Conservation (phyloP, 2,888 invertebrate genomes). For the Eupithecia dodoneata region DNA sequence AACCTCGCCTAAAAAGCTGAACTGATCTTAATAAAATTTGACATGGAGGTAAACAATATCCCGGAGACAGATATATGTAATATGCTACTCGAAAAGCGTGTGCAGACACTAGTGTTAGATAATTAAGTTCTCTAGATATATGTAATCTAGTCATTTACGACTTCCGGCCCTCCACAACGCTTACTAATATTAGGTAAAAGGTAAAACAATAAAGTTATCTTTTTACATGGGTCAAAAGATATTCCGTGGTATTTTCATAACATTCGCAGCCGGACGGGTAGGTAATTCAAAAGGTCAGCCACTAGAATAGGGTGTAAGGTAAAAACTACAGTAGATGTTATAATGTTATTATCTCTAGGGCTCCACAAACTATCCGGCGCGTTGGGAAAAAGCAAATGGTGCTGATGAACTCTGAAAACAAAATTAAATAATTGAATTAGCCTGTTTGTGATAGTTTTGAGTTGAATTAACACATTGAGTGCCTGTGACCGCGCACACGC, state of each 20-base stretch:
- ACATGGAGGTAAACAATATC: no score
- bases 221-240: slow-evolving; percentile 17
- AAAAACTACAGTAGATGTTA: slow-evolving; percentile 17
- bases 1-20: no score
- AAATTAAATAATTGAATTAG: slow-evolving; percentile 48
- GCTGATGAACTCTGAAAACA: not conserved
- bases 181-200: slow-evolving; percentile 7
- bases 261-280: slow-evolving; percentile 11
- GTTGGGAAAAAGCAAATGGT: slow-evolving; percentile 58
- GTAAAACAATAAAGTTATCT: slow-evolving; percentile 7
- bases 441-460: slow-evolving; percentile 48
- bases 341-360: slow-evolving; percentile 40
- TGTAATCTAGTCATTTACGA: not conserved
- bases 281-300: slow-evolving; percentile 12
- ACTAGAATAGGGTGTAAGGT: slow-evolving; percentile 17
- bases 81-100: no score
- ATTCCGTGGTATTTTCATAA: slow-evolving; percentile 17
- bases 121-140: not conserved
- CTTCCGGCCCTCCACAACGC: not conserved
- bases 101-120: not conserved
- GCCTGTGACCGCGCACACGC: no score
- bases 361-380: slow-evolving; percentile 51
- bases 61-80: no score
- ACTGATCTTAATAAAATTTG: no score
- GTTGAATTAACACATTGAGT: not conserved